These are phyloP conservation scores for Zaprionus lineosus DNA, from an alignment of 2,888 invertebrate genomes.

Conservation along the genomic window DNA sequence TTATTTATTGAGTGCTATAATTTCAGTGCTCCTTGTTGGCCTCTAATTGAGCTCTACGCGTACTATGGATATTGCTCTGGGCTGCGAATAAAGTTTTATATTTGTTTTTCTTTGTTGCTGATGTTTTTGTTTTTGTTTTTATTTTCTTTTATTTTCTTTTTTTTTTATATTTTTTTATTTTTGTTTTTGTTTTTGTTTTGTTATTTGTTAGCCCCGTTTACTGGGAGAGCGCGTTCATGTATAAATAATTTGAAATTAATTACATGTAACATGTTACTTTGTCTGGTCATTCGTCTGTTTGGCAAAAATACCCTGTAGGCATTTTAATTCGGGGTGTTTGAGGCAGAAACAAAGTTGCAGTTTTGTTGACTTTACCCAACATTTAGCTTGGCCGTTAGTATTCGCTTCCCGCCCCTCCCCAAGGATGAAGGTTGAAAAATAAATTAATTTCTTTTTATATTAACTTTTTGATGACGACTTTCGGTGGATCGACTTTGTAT, in stretches of 20 bases:
- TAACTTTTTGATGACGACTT: too few species aligned
- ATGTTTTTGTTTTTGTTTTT: constrained; percentile 32
- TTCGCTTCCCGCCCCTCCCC: too few species aligned
- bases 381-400: too few species aligned
- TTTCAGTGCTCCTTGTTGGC: constrained; percentile 15
- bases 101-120: constrained; percentile 12
- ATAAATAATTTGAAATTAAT: constrained; percentile 77
- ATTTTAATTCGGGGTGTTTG: constrained; percentile 12
- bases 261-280: constrained; percentile 73
- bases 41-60: constrained; percentile 50
- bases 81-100: constrained; percentile 35
- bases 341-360: not conserved
- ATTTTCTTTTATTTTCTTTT: constrained; percentile 33
- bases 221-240: constrained; percentile 65
- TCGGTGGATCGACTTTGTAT: too few species aligned
- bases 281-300: constrained; percentile 48
- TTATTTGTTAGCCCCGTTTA: constrained; percentile 33
- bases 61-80: constrained; percentile 48
- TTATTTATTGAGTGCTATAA: constrained; percentile 38
- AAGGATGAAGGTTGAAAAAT: too few species aligned
- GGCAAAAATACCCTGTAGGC: constrained; percentile 6
- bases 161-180: constrained; percentile 9
- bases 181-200: not conserved
- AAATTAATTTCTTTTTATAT: too few species aligned
- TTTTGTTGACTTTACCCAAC: too few species aligned